Evolutionary conservation across 2,113 vertebrate species (phyloP).

Genomic region (Malurus cyaneus): DNA sequence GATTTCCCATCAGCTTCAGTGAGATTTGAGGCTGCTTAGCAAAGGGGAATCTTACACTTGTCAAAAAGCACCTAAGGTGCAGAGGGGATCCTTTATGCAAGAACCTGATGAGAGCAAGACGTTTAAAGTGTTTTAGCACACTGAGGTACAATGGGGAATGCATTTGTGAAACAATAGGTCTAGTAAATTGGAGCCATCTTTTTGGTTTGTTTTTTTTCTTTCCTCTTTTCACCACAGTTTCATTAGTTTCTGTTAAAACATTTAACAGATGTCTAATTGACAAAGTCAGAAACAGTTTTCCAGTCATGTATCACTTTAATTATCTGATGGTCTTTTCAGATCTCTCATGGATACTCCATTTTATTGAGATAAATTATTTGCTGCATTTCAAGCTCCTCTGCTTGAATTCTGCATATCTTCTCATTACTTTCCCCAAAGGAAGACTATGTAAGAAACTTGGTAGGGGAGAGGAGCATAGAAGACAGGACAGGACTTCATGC

Average conservation of each 20-base stretch:
- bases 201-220: neutral
- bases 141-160: conserved; percentile 20
- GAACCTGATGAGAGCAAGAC: conserved; percentile 40
- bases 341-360: neutral
- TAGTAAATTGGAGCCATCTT: conserved; percentile 8
- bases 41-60: conserved; percentile 31
- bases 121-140: conserved; percentile 47
- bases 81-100: conserved; percentile 45
- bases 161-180: conserved; percentile 42
- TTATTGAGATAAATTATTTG: conserved; percentile 17
- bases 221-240: conserved; percentile 20
- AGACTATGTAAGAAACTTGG: neutral
- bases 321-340: conserved; percentile 8
- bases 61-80: conserved; percentile 52
- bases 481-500: neutral
- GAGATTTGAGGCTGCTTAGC: conserved; percentile 38
- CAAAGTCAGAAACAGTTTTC: conserved; percentile 23
- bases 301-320: conserved; percentile 45
- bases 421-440: neutral
- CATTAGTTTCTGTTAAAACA: conserved; percentile 34
- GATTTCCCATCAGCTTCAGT: conserved; percentile 47
- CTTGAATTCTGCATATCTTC: conserved; percentile 10
- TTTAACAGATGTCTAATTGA: conserved; percentile 60
- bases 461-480: neutral
- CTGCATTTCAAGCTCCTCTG: neutral